Evolutionary conservation across 2,113 vertebrate species (phyloP).

Genomic region (Limanda limanda): DNA sequence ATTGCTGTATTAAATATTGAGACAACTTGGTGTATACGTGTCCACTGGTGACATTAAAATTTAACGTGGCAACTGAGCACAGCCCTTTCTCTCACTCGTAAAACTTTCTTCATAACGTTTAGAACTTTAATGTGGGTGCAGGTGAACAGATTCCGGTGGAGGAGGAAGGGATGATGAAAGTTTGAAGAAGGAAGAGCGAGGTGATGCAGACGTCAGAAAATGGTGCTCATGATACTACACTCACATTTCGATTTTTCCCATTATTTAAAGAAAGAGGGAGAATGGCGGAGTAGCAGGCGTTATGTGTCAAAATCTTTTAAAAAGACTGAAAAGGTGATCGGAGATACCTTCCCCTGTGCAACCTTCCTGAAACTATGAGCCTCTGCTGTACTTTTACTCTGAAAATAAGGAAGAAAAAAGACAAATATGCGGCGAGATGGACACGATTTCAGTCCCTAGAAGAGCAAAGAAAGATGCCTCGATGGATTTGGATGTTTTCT

Average conservation of each 20-base stretch:
- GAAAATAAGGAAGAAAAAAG: conserved; percentile 47
- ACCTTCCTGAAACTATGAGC: conserved; percentile 18
- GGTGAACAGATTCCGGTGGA: conserved; percentile 11
- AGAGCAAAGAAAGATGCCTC: conserved; percentile 39
- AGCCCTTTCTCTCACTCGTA: conserved; percentile 22
- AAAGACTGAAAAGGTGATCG: conserved; percentile 13
- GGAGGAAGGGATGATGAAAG: background rate
- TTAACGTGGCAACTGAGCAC: conserved; percentile 44
- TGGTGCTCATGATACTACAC: background rate
- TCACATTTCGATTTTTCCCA: background rate
- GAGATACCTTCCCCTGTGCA: background rate
- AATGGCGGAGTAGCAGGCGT: background rate
- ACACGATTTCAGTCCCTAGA: conserved; percentile 27
- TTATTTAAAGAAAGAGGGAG: background rate
- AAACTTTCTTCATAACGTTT: conserved; percentile 32
- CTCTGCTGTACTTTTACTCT: conserved; percentile 29
- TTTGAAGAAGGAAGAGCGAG: conserved; percentile 11
- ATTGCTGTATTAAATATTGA: conserved; percentile 52
- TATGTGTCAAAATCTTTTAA: background rate
- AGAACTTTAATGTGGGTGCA: conserved; percentile 13
- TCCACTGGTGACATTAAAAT: conserved; percentile 46
- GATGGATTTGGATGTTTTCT: conserved; percentile 33
- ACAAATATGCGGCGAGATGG: conserved; percentile 30
- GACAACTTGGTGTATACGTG: conserved; percentile 7
- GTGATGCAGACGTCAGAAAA: background rate